These are phyloP conservation scores for Neomonachus schauinslandi DNA, from an alignment of 2,113 vertebrate genomes.

Conservation along the genomic window DNA sequence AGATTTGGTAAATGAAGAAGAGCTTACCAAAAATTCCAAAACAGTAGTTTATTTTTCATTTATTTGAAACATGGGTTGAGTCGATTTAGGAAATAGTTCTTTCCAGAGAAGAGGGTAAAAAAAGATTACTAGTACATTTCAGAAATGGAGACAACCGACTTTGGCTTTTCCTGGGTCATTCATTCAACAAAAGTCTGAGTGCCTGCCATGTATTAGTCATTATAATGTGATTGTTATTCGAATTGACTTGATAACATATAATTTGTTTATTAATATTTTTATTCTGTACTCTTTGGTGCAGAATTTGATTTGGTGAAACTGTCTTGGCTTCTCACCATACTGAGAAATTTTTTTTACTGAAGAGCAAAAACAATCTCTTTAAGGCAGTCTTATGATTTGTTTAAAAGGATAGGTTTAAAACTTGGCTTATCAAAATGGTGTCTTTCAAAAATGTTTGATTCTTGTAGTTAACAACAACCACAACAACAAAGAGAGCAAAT, in stretches of 20 bases:
- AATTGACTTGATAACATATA: neutral
- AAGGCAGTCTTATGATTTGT: constrained; percentile 19
- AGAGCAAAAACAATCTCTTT: constrained; percentile 29
- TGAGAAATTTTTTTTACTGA: constrained; percentile 31
- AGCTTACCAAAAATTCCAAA: neutral
- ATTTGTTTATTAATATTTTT: constrained; percentile 36
- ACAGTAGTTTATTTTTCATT: constrained; percentile 6
- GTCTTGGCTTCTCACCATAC: neutral
- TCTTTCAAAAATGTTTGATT: neutral
- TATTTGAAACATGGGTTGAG: constrained; percentile 12
- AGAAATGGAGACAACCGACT: neutral
- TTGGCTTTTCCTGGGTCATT: neutral
- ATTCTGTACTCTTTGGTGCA: neutral
- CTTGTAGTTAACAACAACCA: neutral
- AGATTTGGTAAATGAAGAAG: neutral
- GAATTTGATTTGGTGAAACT: constrained; percentile 33
- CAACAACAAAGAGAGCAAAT: neutral
- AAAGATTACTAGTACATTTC: neutral
- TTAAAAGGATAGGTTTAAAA: constrained; percentile 2
- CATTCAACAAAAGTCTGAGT: neutral
- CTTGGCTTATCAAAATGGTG: neutral
- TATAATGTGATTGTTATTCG: neutral
- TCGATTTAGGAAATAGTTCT: constrained; percentile 24
- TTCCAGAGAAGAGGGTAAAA: neutral
- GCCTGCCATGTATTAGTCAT: neutral